Conservation (phyloP, 2,888 invertebrate species). For the Drosophila tanythrix region DNA sequence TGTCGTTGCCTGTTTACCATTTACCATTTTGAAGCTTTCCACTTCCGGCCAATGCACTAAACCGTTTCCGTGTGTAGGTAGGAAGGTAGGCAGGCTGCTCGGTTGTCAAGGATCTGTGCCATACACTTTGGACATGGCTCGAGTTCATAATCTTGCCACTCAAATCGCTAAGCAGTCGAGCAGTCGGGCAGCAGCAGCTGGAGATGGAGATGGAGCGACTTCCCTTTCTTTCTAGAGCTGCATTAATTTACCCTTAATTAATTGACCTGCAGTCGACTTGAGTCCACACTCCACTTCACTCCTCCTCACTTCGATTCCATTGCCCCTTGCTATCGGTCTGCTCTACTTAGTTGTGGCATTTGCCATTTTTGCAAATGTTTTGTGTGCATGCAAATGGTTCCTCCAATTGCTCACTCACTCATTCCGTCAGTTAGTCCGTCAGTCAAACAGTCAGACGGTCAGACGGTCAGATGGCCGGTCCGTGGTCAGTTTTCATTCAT, state of each 20-base stretch:
- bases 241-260: slow-evolving; percentile 79
- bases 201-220: slow-evolving; percentile 24
- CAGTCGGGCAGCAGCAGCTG: slow-evolving; percentile 23
- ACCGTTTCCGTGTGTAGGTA: slow-evolving; percentile 61
- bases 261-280: slow-evolving; percentile 76
- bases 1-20: slow-evolving; percentile 48
- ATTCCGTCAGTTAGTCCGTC: slow-evolving; percentile 29
- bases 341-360: slow-evolving; percentile 50
- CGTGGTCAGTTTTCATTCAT: slow-evolving; percentile 73
- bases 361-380: slow-evolving; percentile 72
- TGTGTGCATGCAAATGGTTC: slow-evolving; percentile 73
- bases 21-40: slow-evolving; percentile 50
- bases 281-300: slow-evolving; percentile 38
- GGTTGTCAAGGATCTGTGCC: slow-evolving; percentile 62
- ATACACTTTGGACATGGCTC: slow-evolving; percentile 33
- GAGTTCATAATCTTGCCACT: slow-evolving; percentile 73
- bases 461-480: slow-evolving; percentile 30
- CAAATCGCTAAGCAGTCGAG: slow-evolving; percentile 71
- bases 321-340: slow-evolving; percentile 26
- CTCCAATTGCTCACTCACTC: slow-evolving; percentile 47
- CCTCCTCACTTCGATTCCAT: neutral
- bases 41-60: slow-evolving; percentile 74
- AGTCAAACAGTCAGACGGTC: slow-evolving; percentile 19
- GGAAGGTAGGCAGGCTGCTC: neutral
- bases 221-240: slow-evolving; percentile 49